These are phyloP conservation scores for Chaenodraco wilsoni DNA, from an alignment of 2,797 vertebrate genomes.

Conservation along the genomic window DNA sequence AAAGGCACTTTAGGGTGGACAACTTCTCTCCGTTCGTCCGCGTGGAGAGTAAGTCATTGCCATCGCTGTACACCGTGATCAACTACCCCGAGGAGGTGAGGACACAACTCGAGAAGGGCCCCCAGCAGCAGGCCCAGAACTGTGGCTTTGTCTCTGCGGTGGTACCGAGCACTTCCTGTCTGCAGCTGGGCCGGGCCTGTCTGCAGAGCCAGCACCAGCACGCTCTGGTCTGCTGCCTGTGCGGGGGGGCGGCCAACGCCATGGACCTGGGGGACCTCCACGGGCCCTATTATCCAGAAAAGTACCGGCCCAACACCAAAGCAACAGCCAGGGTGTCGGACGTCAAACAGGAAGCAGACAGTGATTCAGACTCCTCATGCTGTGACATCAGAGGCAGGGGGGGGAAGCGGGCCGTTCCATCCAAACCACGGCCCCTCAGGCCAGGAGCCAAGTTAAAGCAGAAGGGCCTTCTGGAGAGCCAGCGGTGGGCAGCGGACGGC, in stretches of 20 bases:
- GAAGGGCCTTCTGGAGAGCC: constrained; percentile 50
- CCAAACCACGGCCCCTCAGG: constrained; percentile 34
- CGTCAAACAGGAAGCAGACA: constrained; percentile 69
- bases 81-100: constrained; percentile 81
- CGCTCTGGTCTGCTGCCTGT: constrained; percentile 83
- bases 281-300: constrained; percentile 85
- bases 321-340: constrained; percentile 31
- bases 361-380: constrained; percentile 79
- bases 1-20: constrained; percentile 69
- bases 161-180: constrained; percentile 79
- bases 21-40: constrained; percentile 80
- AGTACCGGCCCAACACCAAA: constrained; percentile 70
- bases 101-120: constrained; percentile 61
- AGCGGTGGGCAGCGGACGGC: constrained; percentile 36
- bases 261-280: constrained; percentile 86
- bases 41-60: constrained; percentile 54
- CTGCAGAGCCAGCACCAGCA: constrained; percentile 60
- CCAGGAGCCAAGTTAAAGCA: constrained; percentile 49
- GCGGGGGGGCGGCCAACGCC: constrained; percentile 80
- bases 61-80: constrained; percentile 74
- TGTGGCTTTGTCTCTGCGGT: constrained; percentile 60
- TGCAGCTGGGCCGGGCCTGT: constrained; percentile 76
- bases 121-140: constrained; percentile 50
- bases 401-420: constrained; percentile 39
- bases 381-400: constrained; percentile 50